Percentiles rank a stretch among this genome's conserved stretches.
Conservation (phyloP, 92 coral and sea anemone species). For the Chrysogorgia sp. region DNA sequence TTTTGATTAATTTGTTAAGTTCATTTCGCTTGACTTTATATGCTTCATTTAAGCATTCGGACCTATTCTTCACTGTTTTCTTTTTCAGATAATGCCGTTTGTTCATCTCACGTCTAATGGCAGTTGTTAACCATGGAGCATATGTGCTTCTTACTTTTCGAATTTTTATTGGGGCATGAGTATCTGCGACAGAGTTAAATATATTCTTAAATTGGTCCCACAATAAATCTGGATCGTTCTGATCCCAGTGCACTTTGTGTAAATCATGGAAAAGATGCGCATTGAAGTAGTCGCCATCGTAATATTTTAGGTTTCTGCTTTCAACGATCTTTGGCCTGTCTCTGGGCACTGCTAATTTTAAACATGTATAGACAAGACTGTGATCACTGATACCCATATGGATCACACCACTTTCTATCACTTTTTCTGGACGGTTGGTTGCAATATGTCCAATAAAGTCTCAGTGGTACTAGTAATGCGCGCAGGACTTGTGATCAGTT, state of each 20-base stretch:
- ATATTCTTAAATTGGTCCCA: neutral
- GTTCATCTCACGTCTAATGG: constrained; percentile 8
- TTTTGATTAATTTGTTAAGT: neutral
- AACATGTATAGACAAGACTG: constrained; percentile 17
- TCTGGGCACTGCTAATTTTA: neutral
- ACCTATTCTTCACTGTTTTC: neutral
- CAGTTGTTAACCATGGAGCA: constrained; percentile 14
- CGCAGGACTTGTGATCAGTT: neutral
- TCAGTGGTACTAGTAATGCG: constrained; percentile 5
- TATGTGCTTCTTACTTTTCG: constrained; percentile 22
- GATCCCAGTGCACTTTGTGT: neutral
- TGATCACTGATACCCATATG: constrained; percentile 33
- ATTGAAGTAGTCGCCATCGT: constrained; percentile 5
- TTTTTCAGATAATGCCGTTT: constrained; percentile 4
- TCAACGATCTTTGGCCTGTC: constrained; percentile 2
- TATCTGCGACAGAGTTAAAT: neutral
- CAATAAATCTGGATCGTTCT: neutral
- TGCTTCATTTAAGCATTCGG: neutral
- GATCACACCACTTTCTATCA: neutral
- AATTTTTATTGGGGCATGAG: constrained; percentile 19
- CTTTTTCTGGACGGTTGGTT: neutral
- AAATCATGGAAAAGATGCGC: neutral
- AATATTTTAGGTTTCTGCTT: constrained; percentile 11
- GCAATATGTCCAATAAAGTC: neutral
- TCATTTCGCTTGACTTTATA: constrained; percentile 18